Base-by-base conservation (phyloP, 1,140 invertebrate genomes). In the Wasmannia auropunctata region DNA sequence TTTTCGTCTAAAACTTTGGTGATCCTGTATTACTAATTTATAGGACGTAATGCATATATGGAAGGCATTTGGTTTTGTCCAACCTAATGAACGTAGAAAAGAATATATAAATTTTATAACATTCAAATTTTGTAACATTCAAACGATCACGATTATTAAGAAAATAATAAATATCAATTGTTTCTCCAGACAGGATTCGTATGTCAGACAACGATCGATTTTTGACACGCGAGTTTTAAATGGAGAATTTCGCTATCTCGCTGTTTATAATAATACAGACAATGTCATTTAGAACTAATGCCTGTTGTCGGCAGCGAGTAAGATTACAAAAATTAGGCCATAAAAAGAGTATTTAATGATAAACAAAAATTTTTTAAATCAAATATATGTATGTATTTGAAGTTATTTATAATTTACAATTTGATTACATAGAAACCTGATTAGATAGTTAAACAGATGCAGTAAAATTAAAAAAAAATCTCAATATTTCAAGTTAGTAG, bases 31-130 rank as follows among this genome's bases (percentile, higher is more conserved):
- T 40, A 99, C 99, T 85, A 99, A 96, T 94, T 99, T 99, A 94
- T 99, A 99, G 0, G 99, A 99, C 0, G 99, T 99, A 85, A 99
- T 99, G 95, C 99, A 99, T 87, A 99, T 98, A 95, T 99, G 99
- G 96, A 99, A 99, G 74, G 99, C 98, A 96, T 99, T 99, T 7
- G 98, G 98, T 95, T 99, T 99, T 0, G 99, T 99, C 99, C 99
- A 99, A 62, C 99, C 97, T 97, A 91, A n/a, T 69, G 93, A 95
- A 84, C 1, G 40, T 86, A 80, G 34, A 83, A 63, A 34, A 62
- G 54, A 31, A 85, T 7, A 46, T 43, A n/a, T 43, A 74, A 16
- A 69, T 63, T 54, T 28, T 7, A 54, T 25, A 62, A 56, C 6
- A 14, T 37, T 1, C 5, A 10, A 31, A 34, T 37, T 37, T 0